phyloP scores from a whole-genome alignment of 2,888 invertebrate species.

The Aporophyla nigra region DNA sequence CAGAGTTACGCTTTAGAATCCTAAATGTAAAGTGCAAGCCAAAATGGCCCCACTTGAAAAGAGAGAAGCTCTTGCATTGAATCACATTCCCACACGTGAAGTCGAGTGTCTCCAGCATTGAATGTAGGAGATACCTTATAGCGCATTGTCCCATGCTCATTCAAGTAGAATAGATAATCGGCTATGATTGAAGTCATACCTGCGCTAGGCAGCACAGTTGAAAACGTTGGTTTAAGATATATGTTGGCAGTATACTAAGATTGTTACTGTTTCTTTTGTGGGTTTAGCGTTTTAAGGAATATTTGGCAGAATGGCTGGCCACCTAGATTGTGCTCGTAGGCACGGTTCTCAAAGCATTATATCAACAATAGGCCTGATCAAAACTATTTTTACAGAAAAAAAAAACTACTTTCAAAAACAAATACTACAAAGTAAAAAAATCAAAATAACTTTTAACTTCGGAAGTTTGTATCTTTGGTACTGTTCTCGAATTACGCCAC shows the following conservation, averaged over 20 bases:
- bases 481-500: too few species aligned
- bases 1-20: neutral
- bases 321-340: too few species aligned
- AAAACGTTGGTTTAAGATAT: neutral
- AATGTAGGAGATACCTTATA: slow-evolving; percentile 9
- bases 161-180: slow-evolving; percentile 49
- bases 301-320: too few species aligned
- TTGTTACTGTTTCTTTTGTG: neutral
- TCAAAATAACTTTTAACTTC: too few species aligned
- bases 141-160: slow-evolving; percentile 38
- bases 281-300: neutral
- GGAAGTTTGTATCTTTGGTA: too few species aligned
- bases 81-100: slow-evolving; percentile 6
- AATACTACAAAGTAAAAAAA: too few species aligned
- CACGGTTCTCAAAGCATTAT: too few species aligned
- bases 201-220: neutral
- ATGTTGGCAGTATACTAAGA: neutral
- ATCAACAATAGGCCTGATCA: too few species aligned
- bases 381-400: too few species aligned
- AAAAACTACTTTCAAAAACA: too few species aligned
- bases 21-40: neutral
- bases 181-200: slow-evolving; percentile 29
- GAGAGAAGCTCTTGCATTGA: neutral
- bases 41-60: neutral
- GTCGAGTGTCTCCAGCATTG: slow-evolving; percentile 6